These are phyloP conservation scores for Delia radicum DNA, from an alignment of 1,140 invertebrate species.

Conservation along the genomic window DNA sequence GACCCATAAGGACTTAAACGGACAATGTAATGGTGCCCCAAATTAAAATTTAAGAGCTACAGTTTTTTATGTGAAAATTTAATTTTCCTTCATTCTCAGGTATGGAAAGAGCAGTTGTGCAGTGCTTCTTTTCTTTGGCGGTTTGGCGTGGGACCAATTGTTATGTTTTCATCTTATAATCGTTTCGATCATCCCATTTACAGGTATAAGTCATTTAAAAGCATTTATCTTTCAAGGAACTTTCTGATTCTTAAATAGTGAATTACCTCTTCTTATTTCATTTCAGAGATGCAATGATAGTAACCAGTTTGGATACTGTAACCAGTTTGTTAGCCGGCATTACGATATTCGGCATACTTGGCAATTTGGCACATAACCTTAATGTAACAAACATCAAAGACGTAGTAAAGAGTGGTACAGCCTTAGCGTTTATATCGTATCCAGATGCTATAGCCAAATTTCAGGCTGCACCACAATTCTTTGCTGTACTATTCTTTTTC, in stretches of 20 bases:
- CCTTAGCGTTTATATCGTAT: conserved; percentile 83
- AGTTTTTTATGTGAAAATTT: too few species aligned
- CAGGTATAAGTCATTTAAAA: conserved; percentile 62
- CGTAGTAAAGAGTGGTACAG: conserved; percentile 68
- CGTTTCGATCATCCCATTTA: conserved; percentile 80
- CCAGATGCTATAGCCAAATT: conserved; percentile 87
- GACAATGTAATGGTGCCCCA: too few species aligned
- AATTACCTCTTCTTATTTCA: conserved; percentile 8
- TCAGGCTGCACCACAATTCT: conserved; percentile 72
- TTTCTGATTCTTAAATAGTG: not conserved
- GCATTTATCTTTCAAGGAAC: not conserved
- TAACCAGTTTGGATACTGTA: conserved; percentile 69
- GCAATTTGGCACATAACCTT: conserved; percentile 66
- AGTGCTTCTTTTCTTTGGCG: conserved; percentile 79
- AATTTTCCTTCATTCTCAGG: conserved; percentile 53
- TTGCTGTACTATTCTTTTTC: conserved; percentile 85
- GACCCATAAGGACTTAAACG: too few species aligned
- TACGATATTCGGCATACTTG: conserved; percentile 79
- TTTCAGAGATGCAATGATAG: conserved; percentile 69
- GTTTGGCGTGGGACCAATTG: conserved; percentile 74
- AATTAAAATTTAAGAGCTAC: too few species aligned
- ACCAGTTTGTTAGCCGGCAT: conserved; percentile 79
- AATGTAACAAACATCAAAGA: conserved; percentile 59
- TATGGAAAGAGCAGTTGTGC: conserved; percentile 82
- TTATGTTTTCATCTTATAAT: conserved; percentile 83